Evolutionary conservation across 2,113 vertebrate species (phyloP), one percentile per base, ranked within the genome.

Genomic region (Micromys minutus): DNA sequence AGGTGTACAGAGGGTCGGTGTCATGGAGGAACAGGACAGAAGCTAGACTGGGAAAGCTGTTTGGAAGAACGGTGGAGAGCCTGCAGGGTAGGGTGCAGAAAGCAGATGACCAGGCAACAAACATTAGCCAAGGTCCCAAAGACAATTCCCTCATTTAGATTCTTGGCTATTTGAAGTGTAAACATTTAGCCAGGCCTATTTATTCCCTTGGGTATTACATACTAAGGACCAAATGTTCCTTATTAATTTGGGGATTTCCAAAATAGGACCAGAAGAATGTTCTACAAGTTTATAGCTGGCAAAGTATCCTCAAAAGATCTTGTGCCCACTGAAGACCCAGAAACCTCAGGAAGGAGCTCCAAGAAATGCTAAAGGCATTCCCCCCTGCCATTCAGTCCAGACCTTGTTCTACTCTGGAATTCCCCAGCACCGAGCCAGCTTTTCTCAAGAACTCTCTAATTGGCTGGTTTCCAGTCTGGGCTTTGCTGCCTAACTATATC

Each of bases 251-350:
- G 55, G 75, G 67, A 89, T 84, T 79, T 94, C 93, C 72, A 87
- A 91, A 95, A 93, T 52, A 94, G 91, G 15, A 29, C 59, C 55
- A 83, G 6, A 91, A 94, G 69, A 95, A 90, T 92, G 92, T 89
- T 89, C 72, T 86, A 69, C 17, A 81, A 96, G 52, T 69, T 83
- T 50, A 95, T 65, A 22, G 29, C n/a, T 83, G 85, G 88, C 84
- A 95, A 90, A 89, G 6, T 72, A 61, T 72, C 63, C 50, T 91
- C 45, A 57, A 22, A 29, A 81, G 77, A 89, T 6, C 71, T 57
- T 86, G 34, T 81, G 83, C 59, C 59, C 57, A 84, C 59, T 71
- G 75, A 87, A 67, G 55, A 93, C 11, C 13, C 19, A 84, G 39
- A 26, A 89, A 84, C 55, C 67, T 69, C 52, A 26, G 57, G 74